phyloP scores from a whole-genome alignment of 2,888 invertebrate genomes.

The Zygothrica quintamaculata region DNA sequence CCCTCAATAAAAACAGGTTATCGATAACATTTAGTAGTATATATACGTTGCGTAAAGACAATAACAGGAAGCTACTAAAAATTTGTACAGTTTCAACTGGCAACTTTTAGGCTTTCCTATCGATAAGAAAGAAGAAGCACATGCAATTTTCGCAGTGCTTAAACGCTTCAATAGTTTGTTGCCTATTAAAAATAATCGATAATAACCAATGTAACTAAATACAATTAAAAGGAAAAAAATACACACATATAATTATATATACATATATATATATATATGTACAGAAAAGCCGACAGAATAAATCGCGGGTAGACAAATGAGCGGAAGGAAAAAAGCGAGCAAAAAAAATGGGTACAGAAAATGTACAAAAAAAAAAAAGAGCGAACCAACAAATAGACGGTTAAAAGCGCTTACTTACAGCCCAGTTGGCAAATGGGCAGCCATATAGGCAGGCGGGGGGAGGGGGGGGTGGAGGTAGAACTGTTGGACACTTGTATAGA shows the following conservation, averaged over 20 bases:
- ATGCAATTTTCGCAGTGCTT: neutral
- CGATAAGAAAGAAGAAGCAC: neutral
- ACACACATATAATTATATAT: conserved; percentile 23
- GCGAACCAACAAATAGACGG: conserved; percentile 35
- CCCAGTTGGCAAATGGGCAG: conserved; percentile 77
- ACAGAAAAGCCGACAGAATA: conserved; percentile 8
- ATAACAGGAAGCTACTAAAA: too few species aligned
- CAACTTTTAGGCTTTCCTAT: neutral
- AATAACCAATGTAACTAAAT: conserved; percentile 73
- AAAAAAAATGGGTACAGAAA: conserved; percentile 24
- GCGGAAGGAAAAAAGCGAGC: conserved; percentile 39
- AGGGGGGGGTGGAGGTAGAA: neutral
- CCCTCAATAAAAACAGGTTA: neutral
- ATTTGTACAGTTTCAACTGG: too few species aligned
- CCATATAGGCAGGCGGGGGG: conserved; percentile 15
- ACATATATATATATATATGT: too few species aligned
- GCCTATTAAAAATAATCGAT: conserved; percentile 58
- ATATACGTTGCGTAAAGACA: too few species aligned
- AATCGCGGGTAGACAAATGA: conserved; percentile 45
- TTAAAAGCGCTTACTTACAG: conserved; percentile 75
- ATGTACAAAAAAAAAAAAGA: conserved; percentile 35
- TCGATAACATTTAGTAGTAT: neutral
- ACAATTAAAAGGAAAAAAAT: conserved; percentile 65
- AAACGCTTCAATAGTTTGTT: neutral
- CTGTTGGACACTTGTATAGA: conserved; percentile 14